phyloP scores from a whole-genome alignment of 2,888 invertebrate species.

The Oxyteleia sp. region DNA sequence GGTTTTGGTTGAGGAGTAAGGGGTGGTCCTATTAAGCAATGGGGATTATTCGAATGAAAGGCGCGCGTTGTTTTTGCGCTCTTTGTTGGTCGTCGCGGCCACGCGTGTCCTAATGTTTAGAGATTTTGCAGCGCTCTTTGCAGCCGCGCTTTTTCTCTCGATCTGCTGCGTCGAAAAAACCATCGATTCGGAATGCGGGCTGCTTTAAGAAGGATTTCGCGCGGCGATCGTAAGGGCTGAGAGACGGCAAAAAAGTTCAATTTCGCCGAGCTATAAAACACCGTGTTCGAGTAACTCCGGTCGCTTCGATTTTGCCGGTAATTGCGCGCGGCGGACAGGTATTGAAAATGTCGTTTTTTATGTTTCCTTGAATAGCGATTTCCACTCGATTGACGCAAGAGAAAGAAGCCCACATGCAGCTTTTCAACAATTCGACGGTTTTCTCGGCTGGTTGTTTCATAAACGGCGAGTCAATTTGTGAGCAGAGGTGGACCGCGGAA shows the following conservation, averaged over 20 bases:
- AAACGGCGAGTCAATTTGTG: slow-evolving; percentile 37
- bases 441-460: slow-evolving; percentile 28
- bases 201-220: slow-evolving; percentile 35
- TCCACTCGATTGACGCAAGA: not conserved
- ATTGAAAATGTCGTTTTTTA: not conserved
- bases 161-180: slow-evolving; percentile 40
- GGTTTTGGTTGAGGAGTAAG: no score
- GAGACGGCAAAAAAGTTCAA: slow-evolving; percentile 34
- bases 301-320: slow-evolving; percentile 4
- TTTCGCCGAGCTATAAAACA: slow-evolving; percentile 32
- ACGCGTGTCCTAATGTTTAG: no score
- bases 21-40: no score
- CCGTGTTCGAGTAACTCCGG: not conserved
- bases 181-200: slow-evolving; percentile 41
- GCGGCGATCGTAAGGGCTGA: slow-evolving; percentile 43
- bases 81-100: no score
- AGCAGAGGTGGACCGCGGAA: slow-evolving; percentile 47
- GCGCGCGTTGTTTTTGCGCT: no score
- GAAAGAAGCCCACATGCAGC: slow-evolving; percentile 16
- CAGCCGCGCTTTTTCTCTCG: slow-evolving; percentile 24
- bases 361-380: not conserved
- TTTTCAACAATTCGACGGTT: slow-evolving; percentile 32
- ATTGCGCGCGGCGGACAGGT: not conserved
- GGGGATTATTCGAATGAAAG: not conserved
- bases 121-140: no score